A percentile compares a stretch with the other conserved stretches of the same genome.
phyloP scores from a whole-genome alignment of 2,113 vertebrate genomes.

The Pipa parva region DNA sequence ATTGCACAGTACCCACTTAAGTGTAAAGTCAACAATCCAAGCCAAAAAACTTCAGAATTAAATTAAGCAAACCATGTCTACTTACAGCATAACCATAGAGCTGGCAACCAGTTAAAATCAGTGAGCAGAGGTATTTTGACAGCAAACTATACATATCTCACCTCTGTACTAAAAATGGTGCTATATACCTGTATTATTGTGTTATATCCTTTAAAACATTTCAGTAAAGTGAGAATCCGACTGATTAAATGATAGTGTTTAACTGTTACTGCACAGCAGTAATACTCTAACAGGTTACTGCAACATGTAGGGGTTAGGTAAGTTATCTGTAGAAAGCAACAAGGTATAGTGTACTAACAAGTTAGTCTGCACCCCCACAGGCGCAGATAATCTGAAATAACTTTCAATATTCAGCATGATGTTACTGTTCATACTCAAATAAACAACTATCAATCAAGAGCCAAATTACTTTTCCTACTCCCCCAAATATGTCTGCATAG shows the following conservation, averaged over 20 bases:
- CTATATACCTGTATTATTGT: not conserved
- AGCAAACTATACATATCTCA: not conserved
- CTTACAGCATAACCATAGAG: no score
- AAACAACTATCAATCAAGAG: not conserved
- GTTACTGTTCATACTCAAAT: not conserved
- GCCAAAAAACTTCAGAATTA: no score
- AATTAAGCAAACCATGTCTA: no score
- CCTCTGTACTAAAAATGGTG: not conserved
- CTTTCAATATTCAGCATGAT: not conserved
- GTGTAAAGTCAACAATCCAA: no score
- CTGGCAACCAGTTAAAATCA: not conserved
- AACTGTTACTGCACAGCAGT: not conserved
- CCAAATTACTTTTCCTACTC: not conserved
- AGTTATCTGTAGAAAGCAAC: not conserved
- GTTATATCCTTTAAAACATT: not conserved
- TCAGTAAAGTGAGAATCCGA: not conserved
- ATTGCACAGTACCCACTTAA: no score
- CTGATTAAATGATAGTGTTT: not conserved
- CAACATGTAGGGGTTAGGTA: not conserved
- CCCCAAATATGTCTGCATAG: slow-evolving; percentile 18
- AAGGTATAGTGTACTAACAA: not conserved
- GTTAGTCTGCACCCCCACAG: not conserved
- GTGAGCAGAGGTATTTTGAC: not conserved
- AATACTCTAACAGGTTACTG: no score
- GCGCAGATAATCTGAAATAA: not conserved